phyloP scores from a whole-genome alignment of 2,113 vertebrate genomes.

The Haemorhous mexicanus region DNA sequence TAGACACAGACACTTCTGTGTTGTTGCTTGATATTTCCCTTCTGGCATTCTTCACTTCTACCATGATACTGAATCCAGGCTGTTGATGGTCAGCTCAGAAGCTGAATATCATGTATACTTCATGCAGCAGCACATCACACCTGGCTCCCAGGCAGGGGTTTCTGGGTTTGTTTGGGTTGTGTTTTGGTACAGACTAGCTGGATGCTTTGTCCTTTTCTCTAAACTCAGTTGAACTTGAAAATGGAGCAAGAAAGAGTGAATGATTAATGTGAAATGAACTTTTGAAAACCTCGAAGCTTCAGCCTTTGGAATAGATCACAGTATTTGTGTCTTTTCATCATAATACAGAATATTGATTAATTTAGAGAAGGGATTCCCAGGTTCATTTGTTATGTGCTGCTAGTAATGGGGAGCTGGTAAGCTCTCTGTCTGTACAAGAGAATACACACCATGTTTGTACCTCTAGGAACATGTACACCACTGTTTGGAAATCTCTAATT shows the following conservation, averaged over 20 bases:
- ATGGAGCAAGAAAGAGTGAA: not conserved
- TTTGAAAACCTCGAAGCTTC: not conserved
- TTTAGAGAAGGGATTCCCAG: not conserved
- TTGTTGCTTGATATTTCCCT: not conserved
- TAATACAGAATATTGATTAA: not conserved
- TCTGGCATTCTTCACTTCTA: not conserved
- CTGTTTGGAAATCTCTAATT: not conserved
- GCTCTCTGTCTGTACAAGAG: not conserved
- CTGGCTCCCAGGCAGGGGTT: not conserved
- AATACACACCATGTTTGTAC: not conserved
- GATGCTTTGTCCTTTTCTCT: not conserved
- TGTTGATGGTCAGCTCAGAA: not conserved
- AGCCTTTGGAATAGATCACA: not conserved
- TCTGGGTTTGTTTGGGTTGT: not conserved
- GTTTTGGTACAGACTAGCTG: not conserved
- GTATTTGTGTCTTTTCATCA: not conserved
- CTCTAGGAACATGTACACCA: not conserved
- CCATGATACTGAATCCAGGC: not conserved
- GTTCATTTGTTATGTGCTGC: not conserved
- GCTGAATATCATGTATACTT: not conserved
- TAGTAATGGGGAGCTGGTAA: not conserved
- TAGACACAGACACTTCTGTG: not conserved
- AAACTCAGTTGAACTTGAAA: not conserved
- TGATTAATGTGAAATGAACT: not conserved
- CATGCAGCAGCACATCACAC: not conserved